Evolutionary conservation across 1,140 invertebrate species (phyloP).

Genomic region (Calliphora vicina): DNA sequence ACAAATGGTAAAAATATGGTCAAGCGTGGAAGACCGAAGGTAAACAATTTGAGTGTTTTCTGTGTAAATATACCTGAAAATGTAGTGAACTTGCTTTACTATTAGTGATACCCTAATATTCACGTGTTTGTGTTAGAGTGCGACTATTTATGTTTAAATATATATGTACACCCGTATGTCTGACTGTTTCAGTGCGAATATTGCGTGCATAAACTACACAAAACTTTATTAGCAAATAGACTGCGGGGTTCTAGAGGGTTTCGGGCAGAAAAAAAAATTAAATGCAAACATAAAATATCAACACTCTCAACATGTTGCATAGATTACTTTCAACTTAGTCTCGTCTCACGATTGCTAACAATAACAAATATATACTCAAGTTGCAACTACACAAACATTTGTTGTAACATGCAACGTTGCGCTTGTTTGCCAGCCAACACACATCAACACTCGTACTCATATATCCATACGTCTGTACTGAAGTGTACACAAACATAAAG

Average conservation of each 20-base stretch:
- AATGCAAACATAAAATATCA: neutral
- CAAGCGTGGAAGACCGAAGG: too few species aligned
- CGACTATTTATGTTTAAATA: neutral
- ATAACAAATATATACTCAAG: neutral
- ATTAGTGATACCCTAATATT: too few species aligned
- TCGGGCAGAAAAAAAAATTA: neutral
- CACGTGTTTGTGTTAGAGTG: too few species aligned
- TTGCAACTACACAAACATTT: neutral
- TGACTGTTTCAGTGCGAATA: neutral
- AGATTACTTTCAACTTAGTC: neutral
- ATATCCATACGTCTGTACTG: too few species aligned
- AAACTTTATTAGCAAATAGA: neutral
- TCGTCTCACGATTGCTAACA: neutral
- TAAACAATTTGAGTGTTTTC: too few species aligned
- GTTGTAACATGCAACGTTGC: neutral
- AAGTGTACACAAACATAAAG: neutral
- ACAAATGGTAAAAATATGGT: too few species aligned
- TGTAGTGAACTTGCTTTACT: too few species aligned
- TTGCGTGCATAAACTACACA: conserved; percentile 7
- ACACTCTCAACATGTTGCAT: conserved; percentile 8
- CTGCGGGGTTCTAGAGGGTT: neutral
- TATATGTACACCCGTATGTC: neutral
- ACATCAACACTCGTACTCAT: too few species aligned
- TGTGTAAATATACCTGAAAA: too few species aligned
- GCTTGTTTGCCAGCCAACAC: neutral